phyloP scores from a whole-genome alignment of 2,888 invertebrate species.

The Dilophus febrilis region DNA sequence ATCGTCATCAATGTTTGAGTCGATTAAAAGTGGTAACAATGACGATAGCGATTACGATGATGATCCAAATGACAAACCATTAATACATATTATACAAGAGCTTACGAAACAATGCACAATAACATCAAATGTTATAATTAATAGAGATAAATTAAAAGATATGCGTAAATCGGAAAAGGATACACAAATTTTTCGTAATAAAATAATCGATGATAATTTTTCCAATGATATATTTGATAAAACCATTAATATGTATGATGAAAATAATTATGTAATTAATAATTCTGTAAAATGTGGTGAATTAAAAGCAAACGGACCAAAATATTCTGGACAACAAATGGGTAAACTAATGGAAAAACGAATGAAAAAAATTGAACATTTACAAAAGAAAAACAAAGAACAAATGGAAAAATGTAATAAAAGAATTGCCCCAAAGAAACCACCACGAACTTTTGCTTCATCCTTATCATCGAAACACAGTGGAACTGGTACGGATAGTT shows the following conservation, averaged over 20 bases:
- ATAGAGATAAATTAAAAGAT: constrained; percentile 11
- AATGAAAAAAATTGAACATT: not conserved
- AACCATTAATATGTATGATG: not conserved
- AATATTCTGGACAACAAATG: constrained; percentile 5
- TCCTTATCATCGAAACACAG: not conserved
- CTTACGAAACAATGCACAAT: constrained; percentile 22
- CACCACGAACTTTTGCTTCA: constrained; percentile 21
- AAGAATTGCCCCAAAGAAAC: constrained; percentile 23
- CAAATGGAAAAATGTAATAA: not conserved
- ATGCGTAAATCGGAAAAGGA: not conserved
- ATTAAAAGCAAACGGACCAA: constrained; percentile 2
- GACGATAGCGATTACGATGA: not conserved
- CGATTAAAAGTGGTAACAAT: no score
- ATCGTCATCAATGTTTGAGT: no score
- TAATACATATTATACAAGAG: constrained; percentile 28
- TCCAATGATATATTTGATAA: constrained; percentile 6
- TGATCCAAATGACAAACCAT: constrained; percentile 16
- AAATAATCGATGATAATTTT: constrained; percentile 7
- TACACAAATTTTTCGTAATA: not conserved
- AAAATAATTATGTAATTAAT: constrained; percentile 2
- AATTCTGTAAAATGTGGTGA: not conserved
- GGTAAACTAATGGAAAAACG: constrained; percentile 4
- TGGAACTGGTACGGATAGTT: not conserved
- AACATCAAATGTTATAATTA: constrained; percentile 25
- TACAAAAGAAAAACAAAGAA: not conserved